Conservation (phyloP, 1,140 invertebrate species). For the Cydia splendana region DNA sequence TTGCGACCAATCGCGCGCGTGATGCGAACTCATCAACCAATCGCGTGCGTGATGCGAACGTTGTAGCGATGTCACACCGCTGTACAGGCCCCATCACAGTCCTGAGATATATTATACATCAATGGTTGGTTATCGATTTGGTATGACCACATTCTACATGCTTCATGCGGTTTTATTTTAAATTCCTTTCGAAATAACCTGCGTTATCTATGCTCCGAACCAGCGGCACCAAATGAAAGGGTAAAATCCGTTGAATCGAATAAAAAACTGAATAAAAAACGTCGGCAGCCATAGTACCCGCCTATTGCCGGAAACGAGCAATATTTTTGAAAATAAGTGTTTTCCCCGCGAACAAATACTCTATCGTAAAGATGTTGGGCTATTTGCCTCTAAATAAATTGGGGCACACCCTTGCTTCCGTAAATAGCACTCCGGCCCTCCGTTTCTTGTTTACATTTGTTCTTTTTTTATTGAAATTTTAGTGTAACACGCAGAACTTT, state of each 20-base stretch:
- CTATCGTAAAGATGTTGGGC: conserved; percentile 30
- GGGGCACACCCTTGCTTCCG: conserved; percentile 14
- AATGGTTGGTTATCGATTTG: too few relatives aligned
- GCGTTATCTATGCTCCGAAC: not conserved
- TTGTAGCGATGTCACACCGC: too few relatives aligned
- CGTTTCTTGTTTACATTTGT: conserved; percentile 26
- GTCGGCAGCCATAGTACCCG: not conserved
- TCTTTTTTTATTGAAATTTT: conserved; percentile 18
- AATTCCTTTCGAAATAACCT: not conserved
- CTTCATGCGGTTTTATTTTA: too few relatives aligned
- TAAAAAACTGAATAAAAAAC: conserved; percentile 27
- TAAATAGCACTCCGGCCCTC: not conserved
- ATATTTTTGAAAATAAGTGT: conserved; percentile 32
- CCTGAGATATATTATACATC: too few relatives aligned
- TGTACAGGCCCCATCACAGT: too few relatives aligned
- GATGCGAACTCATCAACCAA: too few relatives aligned
- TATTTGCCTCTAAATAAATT: conserved; percentile 28
- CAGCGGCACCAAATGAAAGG: conserved; percentile 8
- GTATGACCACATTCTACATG: too few relatives aligned
- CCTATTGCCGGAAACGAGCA: not conserved
- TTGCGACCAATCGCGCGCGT: too few relatives aligned
- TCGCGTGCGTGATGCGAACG: too few relatives aligned
- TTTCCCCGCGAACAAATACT: conserved; percentile 19
- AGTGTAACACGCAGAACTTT: conserved; percentile 2
- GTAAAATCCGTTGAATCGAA: not conserved